Conservation (phyloP, 2,797 vertebrate genomes). For the Siniperca undulata region DNA sequence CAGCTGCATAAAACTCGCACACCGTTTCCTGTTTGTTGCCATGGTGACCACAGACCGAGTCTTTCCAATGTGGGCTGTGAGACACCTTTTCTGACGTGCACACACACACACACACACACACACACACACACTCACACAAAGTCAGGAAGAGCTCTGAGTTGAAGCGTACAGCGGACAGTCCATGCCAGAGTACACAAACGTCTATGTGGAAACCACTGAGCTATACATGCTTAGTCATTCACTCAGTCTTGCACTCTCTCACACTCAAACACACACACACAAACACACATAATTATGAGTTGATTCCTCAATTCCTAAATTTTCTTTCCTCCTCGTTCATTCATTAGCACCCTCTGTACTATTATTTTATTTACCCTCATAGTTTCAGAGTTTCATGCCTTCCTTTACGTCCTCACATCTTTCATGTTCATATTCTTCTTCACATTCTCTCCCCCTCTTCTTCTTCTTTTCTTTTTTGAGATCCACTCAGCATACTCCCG, state of each 20-base stretch:
- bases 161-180: conserved; percentile 14
- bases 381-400: neutral
- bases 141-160: conserved; percentile 13
- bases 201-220: conserved; percentile 61
- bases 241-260: conserved; percentile 7
- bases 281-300: neutral
- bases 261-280: neutral
- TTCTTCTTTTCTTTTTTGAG: conserved; percentile 74
- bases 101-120: conserved; percentile 15
- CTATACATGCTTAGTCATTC: conserved; percentile 59
- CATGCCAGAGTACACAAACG: conserved; percentile 56
- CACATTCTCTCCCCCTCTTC: conserved; percentile 41
- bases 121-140: conserved; percentile 3
- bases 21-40: conserved; percentile 78
- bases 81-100: conserved; percentile 68
- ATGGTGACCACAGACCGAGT: conserved; percentile 57
- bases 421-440: conserved; percentile 63
- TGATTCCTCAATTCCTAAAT: neutral
- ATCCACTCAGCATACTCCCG: conserved; percentile 71
- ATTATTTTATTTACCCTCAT: neutral
- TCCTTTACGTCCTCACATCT: conserved; percentile 37
- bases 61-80: conserved; percentile 69
- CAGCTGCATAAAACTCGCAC: conserved; percentile 62
- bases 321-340: conserved; percentile 12
- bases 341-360: neutral